A percentile compares a stretch with the other conserved stretches of the same genome.
Evolutionary conservation across 2,797 vertebrate genomes (phyloP).

Genomic region (Rhinella marina): DNA sequence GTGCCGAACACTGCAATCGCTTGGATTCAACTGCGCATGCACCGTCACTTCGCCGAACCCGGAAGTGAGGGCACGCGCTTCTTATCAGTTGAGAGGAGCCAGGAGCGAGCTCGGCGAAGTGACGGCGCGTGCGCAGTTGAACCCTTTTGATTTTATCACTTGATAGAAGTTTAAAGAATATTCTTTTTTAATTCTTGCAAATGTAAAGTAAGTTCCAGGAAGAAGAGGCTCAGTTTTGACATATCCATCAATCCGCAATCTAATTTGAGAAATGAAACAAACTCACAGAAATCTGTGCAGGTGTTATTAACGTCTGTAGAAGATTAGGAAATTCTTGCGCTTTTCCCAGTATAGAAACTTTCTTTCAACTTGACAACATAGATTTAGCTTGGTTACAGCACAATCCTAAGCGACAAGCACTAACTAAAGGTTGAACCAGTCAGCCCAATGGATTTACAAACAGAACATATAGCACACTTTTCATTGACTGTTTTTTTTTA

Average conservation of each 20-base stretch:
- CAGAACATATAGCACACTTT: not conserved
- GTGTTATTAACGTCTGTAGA: constrained; percentile 5
- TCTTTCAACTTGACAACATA: constrained; percentile 11
- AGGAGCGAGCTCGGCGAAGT: too few species aligned
- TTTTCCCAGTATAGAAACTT: not conserved
- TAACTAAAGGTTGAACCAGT: not conserved
- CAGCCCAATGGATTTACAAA: not conserved
- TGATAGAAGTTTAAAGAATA: not conserved
- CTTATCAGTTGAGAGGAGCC: too few species aligned
- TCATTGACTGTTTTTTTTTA: not conserved
- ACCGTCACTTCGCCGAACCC: too few species aligned
- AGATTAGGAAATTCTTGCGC: not conserved
- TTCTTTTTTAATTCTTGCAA: not conserved
- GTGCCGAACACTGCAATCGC: too few species aligned
- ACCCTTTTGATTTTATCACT: not conserved
- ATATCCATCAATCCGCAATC: constrained; percentile 34
- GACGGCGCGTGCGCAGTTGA: too few species aligned
- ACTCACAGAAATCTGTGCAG: constrained; percentile 14
- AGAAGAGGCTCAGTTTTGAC: not conserved
- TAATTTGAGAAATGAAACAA: constrained; percentile 36
- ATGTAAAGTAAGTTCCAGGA: constrained; percentile 12
- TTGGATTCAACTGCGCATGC: too few species aligned
- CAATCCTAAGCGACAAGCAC: not conserved
- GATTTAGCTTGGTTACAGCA: not conserved
- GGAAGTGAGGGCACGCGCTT: too few species aligned